Base-by-base conservation (phyloP, 2,797 vertebrate genomes). In the Anomalospiza imberbis region DNA sequence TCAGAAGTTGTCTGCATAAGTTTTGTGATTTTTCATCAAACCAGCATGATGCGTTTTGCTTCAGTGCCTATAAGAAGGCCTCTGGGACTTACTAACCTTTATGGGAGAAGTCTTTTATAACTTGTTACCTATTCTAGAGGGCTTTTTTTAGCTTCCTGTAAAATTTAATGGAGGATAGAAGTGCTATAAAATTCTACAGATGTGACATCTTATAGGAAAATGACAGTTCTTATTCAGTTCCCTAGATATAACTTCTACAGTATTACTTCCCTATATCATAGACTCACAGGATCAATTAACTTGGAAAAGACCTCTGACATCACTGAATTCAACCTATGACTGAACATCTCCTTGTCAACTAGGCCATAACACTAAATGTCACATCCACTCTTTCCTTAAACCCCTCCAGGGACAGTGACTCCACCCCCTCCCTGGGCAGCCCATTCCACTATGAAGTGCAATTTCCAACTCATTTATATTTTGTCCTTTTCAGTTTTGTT, bases 71-170 rank as follows among this genome's bases (percentile, higher is more conserved):
- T 50, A 91, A 84, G 15, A 32, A 40, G 24, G 44, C 55, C 84
- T 78, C 15, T 55, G 73, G 48, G 66, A 84, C 66, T 88, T 63
- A 55, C 47, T 81, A 88, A 94, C 50, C 13, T 91, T 94, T 89
- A 78, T 75, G 14, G 47, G 16, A 54, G 50, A 84, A 88, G 34
- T 48, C 5, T 82, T 90, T 81, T 79, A 54, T 47, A 82, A 75
- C 50, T 65, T 78, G 58, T 7, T 91, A 62, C 40, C 47, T 66
- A 11, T 45, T 86, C 45, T 65, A 65, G 62, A 77, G 7, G 8
- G 36, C 16, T 90, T 93, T 81, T 86, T 76, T 85, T 47, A 87
- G 16, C 40, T 82, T 93, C 29, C 18, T 89, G 40, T 78, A 84
- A 91, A 95, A 85, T 77, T 75, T 88, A 91, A 80, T 58, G 63